Evolutionary conservation across 2,888 invertebrate species (phyloP), one percentile per base, ranked within the genome.

Genomic region (Morpho deidamia): DNA sequence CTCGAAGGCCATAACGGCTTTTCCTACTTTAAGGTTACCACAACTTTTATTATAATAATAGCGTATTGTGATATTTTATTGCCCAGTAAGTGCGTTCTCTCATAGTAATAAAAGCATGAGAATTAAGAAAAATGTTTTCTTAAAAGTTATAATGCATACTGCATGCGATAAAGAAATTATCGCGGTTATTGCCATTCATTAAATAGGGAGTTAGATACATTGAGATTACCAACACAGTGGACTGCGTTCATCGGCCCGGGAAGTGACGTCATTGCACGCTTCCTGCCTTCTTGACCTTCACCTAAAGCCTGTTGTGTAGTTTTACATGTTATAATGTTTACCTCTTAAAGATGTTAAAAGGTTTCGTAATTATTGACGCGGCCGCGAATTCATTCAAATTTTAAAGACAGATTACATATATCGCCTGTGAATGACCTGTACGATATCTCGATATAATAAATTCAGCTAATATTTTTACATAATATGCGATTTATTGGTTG

Each of bases 201-300:
- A 41, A 33, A 34, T 44, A 38, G 34, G 33, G 57, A 54, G 55
- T 48, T 55, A 42, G 52, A 45, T 51, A 51, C 44, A 47, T 35
- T 37, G 32, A 53, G 40, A 44, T 53, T 51, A 46, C 45, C 34
- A 38, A 23, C 38, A 52, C 48, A 58, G 37, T 37, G 51, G 68
- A 65, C 71, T 67, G 70, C 72, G 76, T 78, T 76, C 76, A 74
- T 71, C 70, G 71, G 76, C 75, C 68, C 74, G 71, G 86, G 85
- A 86, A 78, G 67, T 85, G 82, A 85, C 83, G 83, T 84, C 81
- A 83, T 50, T 71, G 71, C 70, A 41, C 41, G 58, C 80, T 79
- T 76, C 68, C 65, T 66, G 71, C 76, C 76, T 70, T 71, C 74
- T 67, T 70, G 81, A 79, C 86, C 86, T 86, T 86, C 83, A 83